Percentiles rank a stretch among this genome's conserved stretches.
These are phyloP conservation scores for Maconellicoccus hirsutus DNA, from an alignment of 1,140 invertebrate species.

Conservation along the genomic window DNA sequence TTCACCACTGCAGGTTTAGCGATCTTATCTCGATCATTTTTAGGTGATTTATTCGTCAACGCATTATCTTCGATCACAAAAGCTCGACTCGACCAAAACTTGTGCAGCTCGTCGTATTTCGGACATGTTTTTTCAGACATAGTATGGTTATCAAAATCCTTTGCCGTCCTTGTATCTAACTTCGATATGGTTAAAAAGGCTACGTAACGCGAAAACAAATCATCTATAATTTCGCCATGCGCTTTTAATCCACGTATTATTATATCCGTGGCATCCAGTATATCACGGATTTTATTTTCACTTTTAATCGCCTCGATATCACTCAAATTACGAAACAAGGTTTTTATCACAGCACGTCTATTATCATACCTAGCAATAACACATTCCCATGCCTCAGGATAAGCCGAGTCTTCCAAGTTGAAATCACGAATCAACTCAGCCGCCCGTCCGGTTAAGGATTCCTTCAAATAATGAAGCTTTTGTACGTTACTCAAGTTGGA, in stretches of 20 bases:
- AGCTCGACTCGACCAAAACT: neutral
- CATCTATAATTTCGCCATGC: neutral
- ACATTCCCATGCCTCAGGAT: neutral
- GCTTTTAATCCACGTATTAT: conserved; percentile 1
- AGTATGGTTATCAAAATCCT: neutral
- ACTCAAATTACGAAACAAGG: neutral
- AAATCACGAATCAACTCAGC: neutral
- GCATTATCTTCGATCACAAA: neutral
- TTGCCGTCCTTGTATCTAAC: neutral
- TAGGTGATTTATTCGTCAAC: too few relatives aligned
- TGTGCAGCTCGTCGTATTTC: neutral
- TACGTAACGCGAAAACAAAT: neutral
- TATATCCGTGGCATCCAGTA: neutral
- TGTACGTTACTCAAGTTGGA: neutral
- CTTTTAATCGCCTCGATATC: neutral
- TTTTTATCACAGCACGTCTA: neutral
- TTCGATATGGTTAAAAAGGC: neutral
- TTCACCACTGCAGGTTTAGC: neutral
- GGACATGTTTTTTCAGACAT: neutral
- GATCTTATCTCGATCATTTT: too few relatives aligned
- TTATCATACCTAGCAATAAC: neutral
- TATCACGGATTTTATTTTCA: neutral
- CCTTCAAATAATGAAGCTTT: conserved; percentile 14
- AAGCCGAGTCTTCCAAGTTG: neutral
- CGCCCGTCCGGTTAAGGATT: neutral